Conservation (phyloP, 2,797 vertebrate species). For the Acanthurus leucopareius region DNA sequence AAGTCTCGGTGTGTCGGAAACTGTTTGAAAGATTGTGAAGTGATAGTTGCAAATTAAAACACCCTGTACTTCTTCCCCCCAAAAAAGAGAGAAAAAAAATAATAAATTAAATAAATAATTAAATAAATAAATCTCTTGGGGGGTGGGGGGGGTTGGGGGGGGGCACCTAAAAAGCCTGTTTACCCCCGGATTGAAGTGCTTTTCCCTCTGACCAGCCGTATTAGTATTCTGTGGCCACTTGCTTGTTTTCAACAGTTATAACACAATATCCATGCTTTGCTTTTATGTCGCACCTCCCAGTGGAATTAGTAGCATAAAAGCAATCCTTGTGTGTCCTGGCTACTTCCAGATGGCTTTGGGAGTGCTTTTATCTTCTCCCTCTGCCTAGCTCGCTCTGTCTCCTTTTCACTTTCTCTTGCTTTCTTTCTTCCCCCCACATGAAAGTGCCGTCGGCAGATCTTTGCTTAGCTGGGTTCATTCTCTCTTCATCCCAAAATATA, state of each 20-base stretch:
- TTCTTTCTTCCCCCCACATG: slow-evolving; percentile 78
- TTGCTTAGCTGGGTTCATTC: slow-evolving; percentile 85
- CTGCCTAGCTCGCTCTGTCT: slow-evolving; percentile 72
- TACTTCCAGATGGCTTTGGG: slow-evolving; percentile 89
- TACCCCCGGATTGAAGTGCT: slow-evolving; percentile 72
- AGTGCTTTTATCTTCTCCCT: slow-evolving; percentile 86
- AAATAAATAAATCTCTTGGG: slow-evolving; percentile 31
- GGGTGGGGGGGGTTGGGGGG: slow-evolving; percentile 36
- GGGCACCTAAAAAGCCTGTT: slow-evolving; percentile 67
- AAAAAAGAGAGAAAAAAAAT: too few relatives aligned
- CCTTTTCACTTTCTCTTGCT: slow-evolving; percentile 78
- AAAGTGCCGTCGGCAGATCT: slow-evolving; percentile 88
- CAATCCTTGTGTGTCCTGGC: slow-evolving; percentile 87
- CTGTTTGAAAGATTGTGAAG: not conserved
- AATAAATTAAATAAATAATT: too few relatives aligned
- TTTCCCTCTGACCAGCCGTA: slow-evolving; percentile 69
- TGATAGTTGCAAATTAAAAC: too few relatives aligned
- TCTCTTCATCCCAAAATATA: slow-evolving; percentile 85
- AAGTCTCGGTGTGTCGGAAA: slow-evolving; percentile 15
- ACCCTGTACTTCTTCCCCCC: too few relatives aligned
- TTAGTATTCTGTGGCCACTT: slow-evolving; percentile 86
- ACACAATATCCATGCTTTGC: slow-evolving; percentile 87
- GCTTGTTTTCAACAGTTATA: slow-evolving; percentile 88
- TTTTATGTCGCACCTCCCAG: slow-evolving; percentile 87
- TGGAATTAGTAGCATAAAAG: slow-evolving; percentile 87